Conservation (phyloP, 2,797 vertebrate species). For the Danionella dracula region DNA sequence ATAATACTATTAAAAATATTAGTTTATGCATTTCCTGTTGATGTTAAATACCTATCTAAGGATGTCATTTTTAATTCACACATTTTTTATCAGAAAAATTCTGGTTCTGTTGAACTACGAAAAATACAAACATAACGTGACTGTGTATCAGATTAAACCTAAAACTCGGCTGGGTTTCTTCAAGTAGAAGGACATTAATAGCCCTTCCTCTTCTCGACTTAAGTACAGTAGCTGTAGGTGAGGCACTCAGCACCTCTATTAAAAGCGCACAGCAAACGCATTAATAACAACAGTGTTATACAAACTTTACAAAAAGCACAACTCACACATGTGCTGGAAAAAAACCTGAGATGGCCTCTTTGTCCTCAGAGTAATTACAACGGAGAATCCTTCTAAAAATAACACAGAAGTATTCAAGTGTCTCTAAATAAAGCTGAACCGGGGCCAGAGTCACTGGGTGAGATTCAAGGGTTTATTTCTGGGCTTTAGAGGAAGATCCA, state of each 20-base stretch:
- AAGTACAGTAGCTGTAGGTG: background rate
- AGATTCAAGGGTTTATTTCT: slow-evolving; percentile 27
- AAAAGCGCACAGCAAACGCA: background rate
- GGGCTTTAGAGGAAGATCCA: slow-evolving; percentile 7
- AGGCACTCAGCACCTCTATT: background rate
- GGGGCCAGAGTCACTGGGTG: background rate
- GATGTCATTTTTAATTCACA: no score
- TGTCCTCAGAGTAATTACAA: background rate
- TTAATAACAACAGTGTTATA: background rate
- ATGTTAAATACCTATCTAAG: no score
- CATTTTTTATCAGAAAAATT: no score
- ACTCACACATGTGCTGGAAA: background rate
- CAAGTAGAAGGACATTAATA: background rate
- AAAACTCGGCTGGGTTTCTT: background rate
- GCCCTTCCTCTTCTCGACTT: background rate
- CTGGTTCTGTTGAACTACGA: no score
- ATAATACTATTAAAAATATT: no score
- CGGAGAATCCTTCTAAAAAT: background rate
- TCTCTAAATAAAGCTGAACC: slow-evolving; percentile 11
- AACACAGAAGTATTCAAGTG: slow-evolving; percentile 1
- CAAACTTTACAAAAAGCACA: background rate
- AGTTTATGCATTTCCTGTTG: no score
- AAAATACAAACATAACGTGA: no score
- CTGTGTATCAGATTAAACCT: background rate
- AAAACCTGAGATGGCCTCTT: background rate